Evolutionary conservation across 2,888 invertebrate species (phyloP).

Genomic region (Ichneumoninae sp.): DNA sequence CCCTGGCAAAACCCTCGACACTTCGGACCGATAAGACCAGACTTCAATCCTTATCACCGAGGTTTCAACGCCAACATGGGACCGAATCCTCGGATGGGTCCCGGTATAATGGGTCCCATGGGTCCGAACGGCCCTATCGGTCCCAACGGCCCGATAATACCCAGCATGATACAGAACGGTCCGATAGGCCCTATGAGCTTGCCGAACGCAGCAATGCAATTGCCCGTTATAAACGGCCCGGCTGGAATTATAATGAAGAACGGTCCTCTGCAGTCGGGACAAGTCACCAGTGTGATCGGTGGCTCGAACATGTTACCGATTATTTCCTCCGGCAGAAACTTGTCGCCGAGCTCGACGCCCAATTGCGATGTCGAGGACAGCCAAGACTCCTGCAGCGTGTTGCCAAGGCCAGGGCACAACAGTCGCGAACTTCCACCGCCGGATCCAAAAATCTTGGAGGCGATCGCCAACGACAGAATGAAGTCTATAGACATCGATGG

Average conservation of each 20-base stretch:
- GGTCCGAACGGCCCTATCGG: slow-evolving; percentile 71
- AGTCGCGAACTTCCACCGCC: slow-evolving; percentile 83
- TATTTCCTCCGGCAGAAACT: slow-evolving; percentile 65
- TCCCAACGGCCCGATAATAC: slow-evolving; percentile 74
- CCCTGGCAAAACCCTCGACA: slow-evolving; percentile 82
- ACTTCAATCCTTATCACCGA: slow-evolving; percentile 78
- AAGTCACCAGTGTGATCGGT: slow-evolving; percentile 64
- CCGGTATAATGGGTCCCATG: slow-evolving; percentile 73
- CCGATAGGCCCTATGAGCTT: slow-evolving; percentile 76
- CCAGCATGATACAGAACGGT: slow-evolving; percentile 72
- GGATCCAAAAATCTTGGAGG: slow-evolving; percentile 85
- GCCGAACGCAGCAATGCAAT: slow-evolving; percentile 70
- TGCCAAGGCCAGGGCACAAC: slow-evolving; percentile 57
- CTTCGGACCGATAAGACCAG: slow-evolving; percentile 81
- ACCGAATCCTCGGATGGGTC: slow-evolving; percentile 76
- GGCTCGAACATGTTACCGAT: slow-evolving; percentile 68
- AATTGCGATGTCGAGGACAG: slow-evolving; percentile 76
- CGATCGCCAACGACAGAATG: slow-evolving; percentile 89
- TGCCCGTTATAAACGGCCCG: slow-evolving; percentile 75
- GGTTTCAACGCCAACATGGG: slow-evolving; percentile 78
- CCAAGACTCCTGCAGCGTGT: slow-evolving; percentile 55
- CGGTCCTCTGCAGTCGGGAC: slow-evolving; percentile 70
- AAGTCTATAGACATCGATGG: slow-evolving; percentile 94
- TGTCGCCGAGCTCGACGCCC: slow-evolving; percentile 72
- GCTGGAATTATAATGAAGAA: slow-evolving; percentile 75